Evolutionary conservation across 2,797 vertebrate species (phyloP), one percentile per base, ranked within the genome.

Genomic region (Myotis planiceps): DNA sequence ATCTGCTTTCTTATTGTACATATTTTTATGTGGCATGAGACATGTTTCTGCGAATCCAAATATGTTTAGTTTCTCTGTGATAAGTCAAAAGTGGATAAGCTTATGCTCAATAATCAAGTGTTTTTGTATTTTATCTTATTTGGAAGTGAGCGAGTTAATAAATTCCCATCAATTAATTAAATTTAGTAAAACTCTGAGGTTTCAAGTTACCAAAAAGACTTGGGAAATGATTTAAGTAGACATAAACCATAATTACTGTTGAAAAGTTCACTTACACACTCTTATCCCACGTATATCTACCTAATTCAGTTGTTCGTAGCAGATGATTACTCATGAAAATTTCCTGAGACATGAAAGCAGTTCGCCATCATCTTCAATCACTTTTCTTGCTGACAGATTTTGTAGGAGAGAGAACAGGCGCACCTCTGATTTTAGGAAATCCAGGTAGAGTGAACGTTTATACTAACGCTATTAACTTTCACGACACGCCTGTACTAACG

Each of bases 401-500:
- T 34, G 39, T 82, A 3, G 19, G 8, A 9, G 39, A 32, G 29
- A 25, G 45, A 21, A 47, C 7, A 9, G 8, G 58, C 45, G 29
- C 29, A 6, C 21, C 15, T 8, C 12, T 15, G 58, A 6, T 39
- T 9, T 23, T 15, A 6, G 79, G 45, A 34, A 32, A 34, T 15
- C 19, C 23, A 16, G 58, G 29, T 32, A 3, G 29, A 47, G 15
- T 6, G 12, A 32, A 10, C 5, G 13, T 2, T 32, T 8, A 16
- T 12, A 23, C 7, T 6, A 16, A 47, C 0, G 13, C 58, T 10
- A 1, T 3, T 16, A 7, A 16, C 42, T 47, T 0, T 15, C 5
- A 25, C 21, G 55, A 8, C 29, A 12, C 5, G 18, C 39, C 7
- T 3, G 18, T 5, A 3, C 21, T 15, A 32, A 16, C 5, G n/a